A percentile compares a stretch with the other conserved stretches of the same genome.
phyloP scores from a whole-genome alignment of 2,888 invertebrate species.

The Imbricaverruca yamaguchii region DNA sequence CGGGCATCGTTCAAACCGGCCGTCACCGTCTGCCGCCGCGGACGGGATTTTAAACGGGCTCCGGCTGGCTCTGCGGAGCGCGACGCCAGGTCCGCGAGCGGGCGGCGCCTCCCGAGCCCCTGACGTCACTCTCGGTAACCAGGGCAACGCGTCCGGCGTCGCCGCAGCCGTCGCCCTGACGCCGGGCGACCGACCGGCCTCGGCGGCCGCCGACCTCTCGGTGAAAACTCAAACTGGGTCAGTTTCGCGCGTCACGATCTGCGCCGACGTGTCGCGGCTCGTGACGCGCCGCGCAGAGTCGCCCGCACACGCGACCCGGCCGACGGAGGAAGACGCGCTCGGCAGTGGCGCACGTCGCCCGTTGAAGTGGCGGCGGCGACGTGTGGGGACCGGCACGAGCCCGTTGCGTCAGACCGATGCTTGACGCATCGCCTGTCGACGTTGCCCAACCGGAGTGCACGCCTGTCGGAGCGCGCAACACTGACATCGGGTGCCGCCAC shows the following conservation, averaged over 20 bases:
- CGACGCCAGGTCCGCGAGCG: not conserved
- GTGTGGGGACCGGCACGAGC: too few species aligned
- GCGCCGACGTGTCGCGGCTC: too few species aligned
- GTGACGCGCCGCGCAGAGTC: too few species aligned
- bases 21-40: not conserved
- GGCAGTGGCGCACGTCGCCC: too few species aligned
- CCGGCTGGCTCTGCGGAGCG: not conserved
- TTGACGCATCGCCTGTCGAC: too few species aligned
- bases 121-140: constrained; percentile 5
- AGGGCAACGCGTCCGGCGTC: constrained; percentile 11
- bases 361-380: too few species aligned
- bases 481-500: too few species aligned
- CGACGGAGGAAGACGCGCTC: too few species aligned
- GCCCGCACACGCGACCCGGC: too few species aligned
- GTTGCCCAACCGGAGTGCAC: too few species aligned
- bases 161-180: not conserved
- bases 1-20: not conserved
- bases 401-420: too few species aligned
- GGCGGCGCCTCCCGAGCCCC: constrained; percentile 13
- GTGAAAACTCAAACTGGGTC: constrained; percentile 13
- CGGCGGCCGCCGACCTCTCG: not conserved
- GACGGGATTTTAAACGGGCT: constrained; percentile 15
- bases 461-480: too few species aligned
- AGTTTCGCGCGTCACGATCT: not conserved
- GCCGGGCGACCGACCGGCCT: not conserved